A percentile compares a stretch with the other conserved stretches of the same genome.
Evolutionary conservation across 1,140 invertebrate genomes (phyloP).

Genomic region (Ostrea edulis): DNA sequence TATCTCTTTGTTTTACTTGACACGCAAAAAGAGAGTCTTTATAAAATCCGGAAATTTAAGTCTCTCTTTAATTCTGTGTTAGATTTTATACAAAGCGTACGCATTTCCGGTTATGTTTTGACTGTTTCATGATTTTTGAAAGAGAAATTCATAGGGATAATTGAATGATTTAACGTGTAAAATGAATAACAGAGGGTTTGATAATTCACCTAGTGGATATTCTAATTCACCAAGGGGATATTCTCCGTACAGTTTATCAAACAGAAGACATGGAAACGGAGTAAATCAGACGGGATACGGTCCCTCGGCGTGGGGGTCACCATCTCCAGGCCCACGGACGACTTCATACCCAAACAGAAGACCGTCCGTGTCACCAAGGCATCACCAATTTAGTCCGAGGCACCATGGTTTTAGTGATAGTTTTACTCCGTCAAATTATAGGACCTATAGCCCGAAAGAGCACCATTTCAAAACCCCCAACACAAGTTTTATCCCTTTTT

Average conservation of each 20-base stretch:
- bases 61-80: not conserved
- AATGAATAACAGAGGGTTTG: conserved; percentile 9
- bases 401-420: not conserved
- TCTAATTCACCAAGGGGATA: conserved; percentile 8
- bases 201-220: conserved; percentile 15
- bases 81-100: not conserved
- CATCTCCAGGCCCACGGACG: not conserved
- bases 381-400: conserved; percentile 5
- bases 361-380: not conserved
- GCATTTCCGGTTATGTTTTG: not conserved
- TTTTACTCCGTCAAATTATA: conserved; percentile 6
- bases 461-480: conserved; percentile 10
- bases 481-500: not conserved
- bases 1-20: no score
- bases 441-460: not conserved
- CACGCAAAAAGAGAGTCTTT: no score
- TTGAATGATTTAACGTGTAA: not conserved
- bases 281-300: not conserved
- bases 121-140: not conserved
- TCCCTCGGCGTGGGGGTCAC: not conserved
- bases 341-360: not conserved
- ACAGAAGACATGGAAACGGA: conserved; percentile 11
- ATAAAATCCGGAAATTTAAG: not conserved
- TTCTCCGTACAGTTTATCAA: not conserved
- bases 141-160: not conserved